These are phyloP conservation scores for Phytoseiulus persimilis DNA, from an alignment of 2,888 invertebrate species.

Conservation along the genomic window DNA sequence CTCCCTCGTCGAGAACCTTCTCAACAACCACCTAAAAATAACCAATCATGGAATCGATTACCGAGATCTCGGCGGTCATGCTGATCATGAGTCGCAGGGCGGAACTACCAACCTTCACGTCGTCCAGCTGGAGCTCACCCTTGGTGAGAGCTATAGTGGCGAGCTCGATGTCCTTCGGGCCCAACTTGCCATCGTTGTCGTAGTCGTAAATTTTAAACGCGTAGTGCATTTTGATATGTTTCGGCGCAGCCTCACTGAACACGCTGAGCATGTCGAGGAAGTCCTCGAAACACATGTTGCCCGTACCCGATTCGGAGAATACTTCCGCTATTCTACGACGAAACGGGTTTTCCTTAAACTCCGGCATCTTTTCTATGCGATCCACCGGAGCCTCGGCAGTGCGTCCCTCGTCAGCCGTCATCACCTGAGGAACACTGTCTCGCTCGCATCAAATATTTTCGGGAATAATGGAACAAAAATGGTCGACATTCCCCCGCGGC, in stretches of 20 bases:
- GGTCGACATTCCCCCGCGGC: no score
- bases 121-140: constrained; percentile 74
- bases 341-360: constrained; percentile 83
- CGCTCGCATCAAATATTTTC: no score
- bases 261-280: constrained; percentile 96
- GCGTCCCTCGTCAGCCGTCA: constrained; percentile 77
- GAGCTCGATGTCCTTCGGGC: constrained; percentile 72
- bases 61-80: no score
- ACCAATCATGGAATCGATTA: no score
- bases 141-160: constrained; percentile 74
- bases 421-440: constrained; percentile 51
- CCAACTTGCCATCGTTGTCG: constrained; percentile 83
- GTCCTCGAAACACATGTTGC: constrained; percentile 66
- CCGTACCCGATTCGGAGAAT: constrained; percentile 81
- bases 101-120: constrained; percentile 54
- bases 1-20: constrained; percentile 79
- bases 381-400: constrained; percentile 71
- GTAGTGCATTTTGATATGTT: constrained; percentile 93
- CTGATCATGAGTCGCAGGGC: neutral
- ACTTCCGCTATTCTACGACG: constrained; percentile 85
- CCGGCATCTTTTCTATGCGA: constrained; percentile 79
- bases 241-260: constrained; percentile 89
- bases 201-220: constrained; percentile 93
- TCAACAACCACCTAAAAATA: constrained; percentile 56
- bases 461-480: no score